Base-by-base conservation (phyloP, 2,797 vertebrate species). In the Chelon auratus region DNA sequence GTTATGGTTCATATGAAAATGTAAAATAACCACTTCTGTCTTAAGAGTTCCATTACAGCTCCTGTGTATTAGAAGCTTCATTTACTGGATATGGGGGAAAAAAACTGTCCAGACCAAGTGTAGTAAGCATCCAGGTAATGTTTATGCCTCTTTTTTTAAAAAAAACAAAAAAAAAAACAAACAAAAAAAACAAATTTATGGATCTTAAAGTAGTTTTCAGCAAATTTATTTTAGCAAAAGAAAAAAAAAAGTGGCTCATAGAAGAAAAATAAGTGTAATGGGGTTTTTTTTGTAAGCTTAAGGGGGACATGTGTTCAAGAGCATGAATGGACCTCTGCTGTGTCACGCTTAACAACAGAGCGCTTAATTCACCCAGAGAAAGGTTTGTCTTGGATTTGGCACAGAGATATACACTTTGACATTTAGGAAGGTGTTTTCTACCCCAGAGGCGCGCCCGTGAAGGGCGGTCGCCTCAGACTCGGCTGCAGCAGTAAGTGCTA, bases 331-430 rank as follows among this genome's bases (percentile, higher is more conserved):
- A 80, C 58, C 60, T 80, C 17, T 36, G 6, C 58, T 43, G 43
- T 57, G 40, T 76, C 56, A 39, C 9, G 53, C 50, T 48, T 65
- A 55, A 74, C 64, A 69, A 20, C 51, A 62, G 56, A 81, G 56
- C 26, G 77, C 55, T 84, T 66, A 26, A 76, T 77, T 92, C 87
- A 85, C 88, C 89, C 77, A 69, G 63, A 86, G 55, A 75, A 70
- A 88, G 86, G 89, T 78, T 90, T 89, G 89, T 92, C 87, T 83
- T 72, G 69, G 78, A 81, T 71, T 77, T 73, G 82, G 69, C 69
- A 81, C 20, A 33, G 67, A 86, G 68, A 62, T 42, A 58, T 10
- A 72, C 15, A 36, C 15, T 64, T 72, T 48, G 14, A 68, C 37
- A 26, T 65, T 33, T 42, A n/a, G 45, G 59, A 43, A 43, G 13